Conservation (phyloP, 2,888 invertebrate genomes). For the Drosophila anomelani region DNA sequence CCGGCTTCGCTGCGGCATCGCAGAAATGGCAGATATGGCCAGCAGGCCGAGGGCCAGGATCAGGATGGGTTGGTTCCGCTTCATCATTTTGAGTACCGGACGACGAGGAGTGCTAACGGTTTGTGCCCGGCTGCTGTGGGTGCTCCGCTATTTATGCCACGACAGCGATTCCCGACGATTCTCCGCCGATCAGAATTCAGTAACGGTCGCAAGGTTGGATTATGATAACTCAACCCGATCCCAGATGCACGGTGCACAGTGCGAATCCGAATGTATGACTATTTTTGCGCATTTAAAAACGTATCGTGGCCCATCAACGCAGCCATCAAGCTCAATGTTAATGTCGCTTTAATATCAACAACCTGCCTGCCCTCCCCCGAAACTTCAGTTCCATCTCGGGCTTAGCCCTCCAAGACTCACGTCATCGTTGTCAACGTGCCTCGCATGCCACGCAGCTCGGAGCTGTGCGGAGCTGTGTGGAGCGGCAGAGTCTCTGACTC, state of each 20-base stretch:
- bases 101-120: constrained; percentile 65
- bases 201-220: constrained; percentile 78
- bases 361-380: constrained; percentile 24
- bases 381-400: constrained; percentile 50
- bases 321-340: constrained; percentile 78
- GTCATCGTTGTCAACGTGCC: constrained; percentile 71
- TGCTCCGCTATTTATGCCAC: constrained; percentile 64
- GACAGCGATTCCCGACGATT: constrained; percentile 39
- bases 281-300: constrained; percentile 76
- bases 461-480: constrained; percentile 1
- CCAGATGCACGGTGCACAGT: constrained; percentile 55
- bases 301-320: constrained; percentile 64
- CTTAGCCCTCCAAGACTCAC: constrained; percentile 54
- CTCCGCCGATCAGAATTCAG: constrained; percentile 76
- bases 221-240: constrained; percentile 74
- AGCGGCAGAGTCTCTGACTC: constrained; percentile 44
- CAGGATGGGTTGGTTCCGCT: constrained; percentile 49
- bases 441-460: constrained; percentile 56
- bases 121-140: constrained; percentile 70
- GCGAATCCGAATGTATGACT: constrained; percentile 56
- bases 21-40: constrained; percentile 38
- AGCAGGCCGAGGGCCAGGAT: constrained; percentile 52
- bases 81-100: constrained; percentile 48
- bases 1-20: constrained; percentile 58
- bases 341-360: constrained; percentile 70